phyloP scores from a whole-genome alignment of 30 jellyfish, hydroid and myxozoan species.

The Catostylus mosaicus region DNA sequence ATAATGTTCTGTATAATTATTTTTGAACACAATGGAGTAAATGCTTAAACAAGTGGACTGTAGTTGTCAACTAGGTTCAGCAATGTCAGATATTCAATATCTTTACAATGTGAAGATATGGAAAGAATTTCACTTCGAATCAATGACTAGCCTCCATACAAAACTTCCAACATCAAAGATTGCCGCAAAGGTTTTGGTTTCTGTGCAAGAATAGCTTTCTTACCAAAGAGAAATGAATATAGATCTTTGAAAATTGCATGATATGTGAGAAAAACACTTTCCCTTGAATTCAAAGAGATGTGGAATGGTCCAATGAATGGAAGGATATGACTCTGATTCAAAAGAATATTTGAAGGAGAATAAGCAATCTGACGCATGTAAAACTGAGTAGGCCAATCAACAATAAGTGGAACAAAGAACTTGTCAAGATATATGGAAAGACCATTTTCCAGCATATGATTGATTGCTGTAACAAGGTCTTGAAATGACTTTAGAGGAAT shows the following conservation, averaged over 20 bases:
- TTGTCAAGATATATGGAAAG: slow-evolving; percentile 42
- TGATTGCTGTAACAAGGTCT: slow-evolving; percentile 20
- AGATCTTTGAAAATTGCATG: slow-evolving; percentile 34
- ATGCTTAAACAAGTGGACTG: too few relatives aligned
- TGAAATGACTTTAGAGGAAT: slow-evolving; percentile 15
- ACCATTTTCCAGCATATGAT: slow-evolving; percentile 51
- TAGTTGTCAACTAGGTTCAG: too few relatives aligned
- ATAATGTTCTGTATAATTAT: too few relatives aligned
- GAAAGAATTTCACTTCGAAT: too few relatives aligned
- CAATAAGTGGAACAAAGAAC: slow-evolving; percentile 56
- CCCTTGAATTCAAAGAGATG: slow-evolving; percentile 53
- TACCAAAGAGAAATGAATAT: slow-evolving; percentile 37
- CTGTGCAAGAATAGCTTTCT: slow-evolving; percentile 48
- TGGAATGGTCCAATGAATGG: slow-evolving; percentile 55
- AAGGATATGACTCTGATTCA: slow-evolving; percentile 6
- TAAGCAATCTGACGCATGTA: slow-evolving; percentile 36
- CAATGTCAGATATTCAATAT: too few relatives aligned
- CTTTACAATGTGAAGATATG: too few relatives aligned
- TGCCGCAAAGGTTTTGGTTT: slow-evolving; percentile 61
- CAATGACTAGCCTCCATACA: slow-evolving; percentile 56
- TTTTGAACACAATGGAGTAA: too few relatives aligned
- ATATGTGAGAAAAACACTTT: slow-evolving; percentile 37
- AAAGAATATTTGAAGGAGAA: slow-evolving; percentile 2
- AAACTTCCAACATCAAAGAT: slow-evolving; percentile 46
- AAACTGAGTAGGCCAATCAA: slow-evolving; percentile 64